phyloP scores from a whole-genome alignment of 2,888 invertebrate genomes.

The Epirrita christyi region DNA sequence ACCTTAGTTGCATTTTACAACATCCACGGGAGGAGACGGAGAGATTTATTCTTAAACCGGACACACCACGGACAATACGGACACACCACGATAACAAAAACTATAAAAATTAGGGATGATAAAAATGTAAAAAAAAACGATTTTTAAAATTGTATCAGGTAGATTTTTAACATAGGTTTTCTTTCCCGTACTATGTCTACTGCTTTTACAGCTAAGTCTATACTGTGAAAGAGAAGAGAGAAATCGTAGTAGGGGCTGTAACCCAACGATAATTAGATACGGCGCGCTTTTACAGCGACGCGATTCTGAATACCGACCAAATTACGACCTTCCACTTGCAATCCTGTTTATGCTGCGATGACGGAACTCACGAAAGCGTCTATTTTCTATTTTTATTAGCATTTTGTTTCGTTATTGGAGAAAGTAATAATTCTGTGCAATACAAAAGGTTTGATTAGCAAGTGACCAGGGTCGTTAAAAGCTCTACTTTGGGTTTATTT shows the following conservation, averaged over 20 bases:
- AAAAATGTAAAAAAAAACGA: too few relatives aligned
- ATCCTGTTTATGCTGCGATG: conserved; percentile 75
- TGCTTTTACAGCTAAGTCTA: not conserved
- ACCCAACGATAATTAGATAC: conserved; percentile 81
- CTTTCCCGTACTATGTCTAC: too few relatives aligned
- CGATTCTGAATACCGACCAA: conserved; percentile 80
- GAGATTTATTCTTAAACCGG: too few relatives aligned
- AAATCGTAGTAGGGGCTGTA: conserved; percentile 44
- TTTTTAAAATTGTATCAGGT: too few relatives aligned
- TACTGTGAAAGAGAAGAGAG: conserved; percentile 1
- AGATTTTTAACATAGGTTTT: too few relatives aligned
- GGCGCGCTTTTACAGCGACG: conserved; percentile 81
- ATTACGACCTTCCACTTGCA: conserved; percentile 81
- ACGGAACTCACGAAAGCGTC: conserved; percentile 61
- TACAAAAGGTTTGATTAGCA: not conserved
- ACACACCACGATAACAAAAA: too few relatives aligned
- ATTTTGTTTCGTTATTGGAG: conserved; percentile 42
- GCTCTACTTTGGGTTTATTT: too few relatives aligned
- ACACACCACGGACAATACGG: too few relatives aligned
- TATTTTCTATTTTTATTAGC: conserved; percentile 42
- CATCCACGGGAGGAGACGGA: too few relatives aligned
- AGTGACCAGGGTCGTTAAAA: too few relatives aligned
- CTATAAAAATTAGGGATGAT: too few relatives aligned
- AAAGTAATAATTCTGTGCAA: not conserved
- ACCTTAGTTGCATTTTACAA: too few relatives aligned